These are phyloP conservation scores for Idaea straminata DNA, from an alignment of 2,888 invertebrate genomes.

Conservation along the genomic window DNA sequence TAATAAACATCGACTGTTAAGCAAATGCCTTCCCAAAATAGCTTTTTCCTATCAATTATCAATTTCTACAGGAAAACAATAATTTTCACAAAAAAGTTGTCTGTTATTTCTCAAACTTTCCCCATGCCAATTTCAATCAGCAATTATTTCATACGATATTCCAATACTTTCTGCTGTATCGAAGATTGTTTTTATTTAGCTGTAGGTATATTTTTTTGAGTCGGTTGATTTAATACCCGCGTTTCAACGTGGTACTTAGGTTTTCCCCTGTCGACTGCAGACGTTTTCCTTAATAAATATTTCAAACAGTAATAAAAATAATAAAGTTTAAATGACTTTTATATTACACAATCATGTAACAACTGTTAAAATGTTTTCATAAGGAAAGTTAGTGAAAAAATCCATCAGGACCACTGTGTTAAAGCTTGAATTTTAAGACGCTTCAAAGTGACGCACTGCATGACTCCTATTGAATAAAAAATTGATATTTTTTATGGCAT, in stretches of 20 bases:
- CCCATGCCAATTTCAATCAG: not conserved
- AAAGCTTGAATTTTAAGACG: too few species aligned
- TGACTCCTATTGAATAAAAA: too few species aligned
- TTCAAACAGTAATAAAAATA: slow-evolving; percentile 14
- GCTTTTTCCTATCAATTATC: not conserved
- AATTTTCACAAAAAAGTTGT: not conserved
- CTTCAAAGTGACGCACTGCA: too few species aligned
- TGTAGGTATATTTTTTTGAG: slow-evolving; percentile 23
- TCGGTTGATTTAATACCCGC: slow-evolving; percentile 22
- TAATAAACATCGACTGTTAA: too few species aligned
- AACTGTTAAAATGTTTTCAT: not conserved
- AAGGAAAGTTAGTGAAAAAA: not conserved
- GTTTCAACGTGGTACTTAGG: slow-evolving; percentile 25
- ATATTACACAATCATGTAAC: not conserved
- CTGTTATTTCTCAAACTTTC: not conserved
- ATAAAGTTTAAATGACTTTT: slow-evolving; percentile 3
- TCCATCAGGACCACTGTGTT: not conserved
- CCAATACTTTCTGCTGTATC: slow-evolving; percentile 14
- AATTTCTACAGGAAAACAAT: not conserved
- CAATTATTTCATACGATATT: not conserved
- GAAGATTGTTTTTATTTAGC: slow-evolving; percentile 22
- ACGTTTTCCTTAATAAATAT: slow-evolving; percentile 26
- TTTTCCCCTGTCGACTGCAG: slow-evolving; percentile 19
- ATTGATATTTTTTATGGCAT: too few species aligned
- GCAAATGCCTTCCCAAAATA: too few species aligned